Base-by-base conservation (phyloP, 1,140 invertebrate genomes). In the Drosophila nigromelanica region DNA sequence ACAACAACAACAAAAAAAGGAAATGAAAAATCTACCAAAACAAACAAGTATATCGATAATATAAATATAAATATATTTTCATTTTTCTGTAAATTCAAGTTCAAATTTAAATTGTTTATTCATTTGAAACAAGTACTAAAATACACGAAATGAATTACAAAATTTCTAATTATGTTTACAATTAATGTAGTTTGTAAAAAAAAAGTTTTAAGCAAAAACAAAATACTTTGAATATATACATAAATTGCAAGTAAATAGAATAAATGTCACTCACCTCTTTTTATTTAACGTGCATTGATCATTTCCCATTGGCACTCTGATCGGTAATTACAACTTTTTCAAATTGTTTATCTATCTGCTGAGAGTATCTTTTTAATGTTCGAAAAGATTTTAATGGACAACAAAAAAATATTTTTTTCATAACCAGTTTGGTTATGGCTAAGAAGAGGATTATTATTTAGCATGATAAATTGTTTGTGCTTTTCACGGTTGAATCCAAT, bases 161-260 rank as follows among this genome's bases (percentile, higher is more conserved):
- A n/a, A 86, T 78, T 87, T 78, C 70, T 66, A 81, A 76, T 87
- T 86, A 86, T 87, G 83, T 86, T 87, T 76, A 87, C 64, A 64
- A 59, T 81, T 82, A 86, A 87, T 86, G 82, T 86, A 86, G 82
- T 86, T 70, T 86, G 82, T 86, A 86, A 85, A 86, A 78, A 79
- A 79, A 55, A 82, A 75, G 61, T 81, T 78, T 78, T 78, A 78
- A 80, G 62, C 62, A 78, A 74, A 74, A 77, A 76, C 11, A 66
- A 73, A 67, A 76, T 82, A 86, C 78, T 86, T 86, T 86, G 82
- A 86, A 86, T 86, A 86, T 86, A 86, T 86, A 86, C 76, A 86
- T 87, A 86, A 86, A 86, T 87, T 78, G 82, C 82, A 86, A 86
- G 82, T 86, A 86, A 86, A 82, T 86, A 86, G 82, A 86, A 86